A percentile compares a stretch with the other conserved stretches of the same genome.
Evolutionary conservation across 2,113 vertebrate species (phyloP).

Genomic region (Tiliqua scincoides): DNA sequence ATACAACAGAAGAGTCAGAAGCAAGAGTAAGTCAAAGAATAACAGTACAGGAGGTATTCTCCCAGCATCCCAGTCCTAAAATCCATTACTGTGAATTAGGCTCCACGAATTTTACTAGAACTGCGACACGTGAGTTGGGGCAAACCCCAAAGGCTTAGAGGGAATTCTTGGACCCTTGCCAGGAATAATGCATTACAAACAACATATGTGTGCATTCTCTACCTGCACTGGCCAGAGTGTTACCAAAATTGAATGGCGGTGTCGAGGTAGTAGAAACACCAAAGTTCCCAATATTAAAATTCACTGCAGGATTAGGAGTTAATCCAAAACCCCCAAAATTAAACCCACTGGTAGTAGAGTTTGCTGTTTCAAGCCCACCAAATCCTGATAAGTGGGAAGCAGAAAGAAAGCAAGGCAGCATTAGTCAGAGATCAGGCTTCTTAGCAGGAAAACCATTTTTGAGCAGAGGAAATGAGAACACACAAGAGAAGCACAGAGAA

Average conservation of each 20-base stretch:
- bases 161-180: conserved; percentile 81
- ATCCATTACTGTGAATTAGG: neutral
- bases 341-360: conserved; percentile 93
- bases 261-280: conserved; percentile 91
- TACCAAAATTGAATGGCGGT: conserved; percentile 96
- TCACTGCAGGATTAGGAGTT: conserved; percentile 93
- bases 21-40: neutral
- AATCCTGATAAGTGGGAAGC: conserved; percentile 89
- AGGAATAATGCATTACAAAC: conserved; percentile 58
- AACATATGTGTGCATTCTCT: conserved; percentile 74
- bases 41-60: neutral
- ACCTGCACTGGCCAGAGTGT: conserved; percentile 97
- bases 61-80: neutral
- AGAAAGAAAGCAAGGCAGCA: conserved; percentile 77
- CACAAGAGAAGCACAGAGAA: neutral
- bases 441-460: conserved; percentile 39
- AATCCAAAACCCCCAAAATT: conserved; percentile 98
- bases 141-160: conserved; percentile 1
- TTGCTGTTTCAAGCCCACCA: conserved; percentile 95
- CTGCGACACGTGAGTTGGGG: neutral
- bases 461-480: conserved; percentile 20
- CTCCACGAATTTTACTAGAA: neutral
- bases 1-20: neutral
- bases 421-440: conserved; percentile 65
- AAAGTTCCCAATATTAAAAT: conserved; percentile 97